These are phyloP conservation scores for Epinephelus fuscoguttatus DNA, from an alignment of 2,113 vertebrate species.

Conservation along the genomic window DNA sequence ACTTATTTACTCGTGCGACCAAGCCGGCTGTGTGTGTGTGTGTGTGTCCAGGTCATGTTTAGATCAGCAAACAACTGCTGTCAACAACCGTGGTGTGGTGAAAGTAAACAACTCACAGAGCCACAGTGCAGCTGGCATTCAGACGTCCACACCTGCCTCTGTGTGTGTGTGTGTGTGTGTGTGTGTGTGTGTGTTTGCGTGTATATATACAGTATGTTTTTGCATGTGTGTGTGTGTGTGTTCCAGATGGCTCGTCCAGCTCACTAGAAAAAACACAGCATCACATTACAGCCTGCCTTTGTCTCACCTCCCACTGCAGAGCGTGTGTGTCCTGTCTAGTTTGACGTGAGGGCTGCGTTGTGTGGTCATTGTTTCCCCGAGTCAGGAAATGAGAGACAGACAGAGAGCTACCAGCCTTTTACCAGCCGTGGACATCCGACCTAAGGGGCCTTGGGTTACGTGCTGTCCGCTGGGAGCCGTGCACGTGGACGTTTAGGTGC, in stretches of 20 bases:
- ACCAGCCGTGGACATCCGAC: conserved; percentile 41
- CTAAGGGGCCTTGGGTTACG: conserved; percentile 36
- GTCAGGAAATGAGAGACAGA: conserved; percentile 57
- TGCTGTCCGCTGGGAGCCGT: not conserved
- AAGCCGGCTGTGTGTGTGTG: conserved; percentile 4
- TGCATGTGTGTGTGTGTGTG: conserved; percentile 20
- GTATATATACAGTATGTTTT: not conserved
- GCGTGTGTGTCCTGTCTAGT: conserved; percentile 51
- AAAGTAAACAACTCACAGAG: conserved; percentile 34
- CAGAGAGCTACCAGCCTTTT: conserved; percentile 16
- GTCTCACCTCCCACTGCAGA: conserved; percentile 68
- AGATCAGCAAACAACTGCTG: conserved; percentile 31
- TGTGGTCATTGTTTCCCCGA: conserved; percentile 65
- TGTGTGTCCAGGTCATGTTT: conserved; percentile 31
- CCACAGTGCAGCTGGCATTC: conserved; percentile 12
- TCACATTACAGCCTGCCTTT: conserved; percentile 77
- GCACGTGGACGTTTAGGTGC: not conserved
- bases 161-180: conserved; percentile 11
- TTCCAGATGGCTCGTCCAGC: conserved; percentile 73
- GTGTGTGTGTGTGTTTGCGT: conserved; percentile 9
- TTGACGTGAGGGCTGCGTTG: conserved; percentile 54
- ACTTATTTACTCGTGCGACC: conserved; percentile 7
- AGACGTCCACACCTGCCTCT: conserved; percentile 33
- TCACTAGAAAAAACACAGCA: conserved; percentile 46
- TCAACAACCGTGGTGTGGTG: conserved; percentile 41